Base-by-base conservation (phyloP, 2,797 vertebrate genomes). In the Rachycentron canadum region DNA sequence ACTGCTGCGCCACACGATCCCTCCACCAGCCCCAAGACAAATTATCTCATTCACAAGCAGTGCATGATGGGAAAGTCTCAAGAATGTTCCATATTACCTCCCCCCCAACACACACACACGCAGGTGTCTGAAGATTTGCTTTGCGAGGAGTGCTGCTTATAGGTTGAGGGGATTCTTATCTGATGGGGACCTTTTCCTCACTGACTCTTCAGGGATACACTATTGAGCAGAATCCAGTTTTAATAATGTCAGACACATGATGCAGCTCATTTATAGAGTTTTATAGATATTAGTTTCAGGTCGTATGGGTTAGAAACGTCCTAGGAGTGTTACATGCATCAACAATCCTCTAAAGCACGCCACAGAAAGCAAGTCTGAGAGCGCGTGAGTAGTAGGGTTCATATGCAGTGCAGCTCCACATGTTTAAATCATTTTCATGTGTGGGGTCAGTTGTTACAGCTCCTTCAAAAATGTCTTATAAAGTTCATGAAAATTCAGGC, bases 21-120 rank as follows among this genome's bases (percentile, higher is more conserved):
- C 69, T 19, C 38, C 10, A 21, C 73, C 74, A 79, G 63, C 77
- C 85, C 73, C 84, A 66, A 72, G 78, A 89, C 83, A 79, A 89
- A 90, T 92, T 36, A 89, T 91, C 91, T 91, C 83, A 76, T 92
- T 92, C 88, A 78, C 78, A 78, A 79, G 84, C 61, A 41, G 72
- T 69, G 87, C 85, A 88, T 89, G 91, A 90, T 91, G 88, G 85
- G 82, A 85, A 65, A 80, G 79, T 50, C 76, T 87, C 67, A 3
- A 78, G 84, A 89, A 86, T 25, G 14, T 87, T 89, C 75, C 45
- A 25, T 52, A 85, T 77, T 73, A 88, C 32, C 3, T 52, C 69
- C 55, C 23, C 28, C 53, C 56, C 21, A 28, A 69, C 53, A 19
- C 45, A 43, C 47, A 41, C 19, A 53, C 73, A 80, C 17, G 55